Evolutionary conservation across 2,113 vertebrate species (phyloP).

Genomic region (Dromaius novaehollandiae): DNA sequence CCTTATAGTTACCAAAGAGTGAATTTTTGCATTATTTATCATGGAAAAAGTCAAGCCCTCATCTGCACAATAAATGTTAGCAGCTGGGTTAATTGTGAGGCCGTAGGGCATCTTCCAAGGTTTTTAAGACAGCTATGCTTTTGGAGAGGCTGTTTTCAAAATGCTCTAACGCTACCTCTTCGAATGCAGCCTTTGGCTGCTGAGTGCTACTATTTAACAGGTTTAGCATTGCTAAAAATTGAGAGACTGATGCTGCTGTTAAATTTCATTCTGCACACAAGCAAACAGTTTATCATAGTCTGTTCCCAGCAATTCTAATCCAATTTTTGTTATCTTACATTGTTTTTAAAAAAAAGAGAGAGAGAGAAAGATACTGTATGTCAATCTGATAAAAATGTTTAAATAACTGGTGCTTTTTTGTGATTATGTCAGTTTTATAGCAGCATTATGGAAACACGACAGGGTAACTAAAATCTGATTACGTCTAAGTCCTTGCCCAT

Average conservation of each 20-base stretch:
- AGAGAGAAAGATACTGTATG: constrained; percentile 12
- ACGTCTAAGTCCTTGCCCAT: constrained; percentile 68
- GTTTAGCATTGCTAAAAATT: constrained; percentile 37
- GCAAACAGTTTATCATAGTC: constrained; percentile 71
- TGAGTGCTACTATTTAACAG: constrained; percentile 36
- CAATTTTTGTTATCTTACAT: constrained; percentile 71
- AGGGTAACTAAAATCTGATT: constrained; percentile 75
- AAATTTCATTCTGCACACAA: constrained; percentile 56
- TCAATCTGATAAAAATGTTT: constrained; percentile 69
- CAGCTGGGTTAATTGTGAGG: constrained; percentile 34
- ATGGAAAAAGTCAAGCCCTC: constrained; percentile 33
- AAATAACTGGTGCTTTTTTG: constrained; percentile 65
- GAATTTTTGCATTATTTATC: constrained; percentile 1
- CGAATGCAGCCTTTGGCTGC: constrained; percentile 37
- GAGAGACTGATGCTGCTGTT: constrained; percentile 43
- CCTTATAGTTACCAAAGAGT: neutral
- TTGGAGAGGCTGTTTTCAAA: neutral
- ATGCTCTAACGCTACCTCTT: neutral
- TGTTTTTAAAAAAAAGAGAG: constrained; percentile 29
- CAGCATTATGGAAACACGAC: constrained; percentile 65
- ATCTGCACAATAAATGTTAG: constrained; percentile 40
- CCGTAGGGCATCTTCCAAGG: neutral
- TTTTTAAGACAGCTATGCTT: constrained; percentile 9
- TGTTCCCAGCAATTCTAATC: constrained; percentile 73
- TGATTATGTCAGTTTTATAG: constrained; percentile 66